Evolutionary conservation across 2,113 vertebrate genomes (phyloP).

Genomic region (Cisticola juncidis): DNA sequence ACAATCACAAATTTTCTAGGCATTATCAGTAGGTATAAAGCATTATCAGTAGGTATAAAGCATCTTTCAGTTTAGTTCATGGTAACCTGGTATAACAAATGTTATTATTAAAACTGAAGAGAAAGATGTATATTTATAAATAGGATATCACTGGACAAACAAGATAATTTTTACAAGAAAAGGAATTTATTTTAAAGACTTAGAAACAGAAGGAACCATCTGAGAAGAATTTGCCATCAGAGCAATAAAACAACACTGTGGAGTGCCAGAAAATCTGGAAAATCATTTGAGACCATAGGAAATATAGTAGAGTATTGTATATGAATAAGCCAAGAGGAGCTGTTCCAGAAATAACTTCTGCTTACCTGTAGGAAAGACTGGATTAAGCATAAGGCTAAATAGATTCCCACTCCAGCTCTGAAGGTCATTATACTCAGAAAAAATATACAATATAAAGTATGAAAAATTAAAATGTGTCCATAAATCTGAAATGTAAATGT

Average conservation of each 20-base stretch:
- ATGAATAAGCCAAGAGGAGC: background rate
- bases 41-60: background rate
- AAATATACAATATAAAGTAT: background rate
- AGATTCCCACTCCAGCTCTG: background rate
- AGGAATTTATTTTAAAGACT: background rate
- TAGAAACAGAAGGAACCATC: background rate
- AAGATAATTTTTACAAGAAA: background rate
- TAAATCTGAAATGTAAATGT: background rate
- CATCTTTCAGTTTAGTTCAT: background rate
- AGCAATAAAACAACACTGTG: background rate
- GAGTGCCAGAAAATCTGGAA: conserved; percentile 20
- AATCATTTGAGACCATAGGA: background rate
- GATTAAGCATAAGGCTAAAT: background rate
- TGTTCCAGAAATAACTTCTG: conserved; percentile 36
- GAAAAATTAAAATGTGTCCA: background rate
- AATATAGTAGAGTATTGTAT: background rate
- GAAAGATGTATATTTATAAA: background rate
- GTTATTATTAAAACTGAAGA: background rate
- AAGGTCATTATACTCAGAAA: background rate
- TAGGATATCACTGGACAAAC: background rate
- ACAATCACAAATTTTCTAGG: background rate
- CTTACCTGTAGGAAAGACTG: background rate
- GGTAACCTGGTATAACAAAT: background rate
- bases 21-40: background rate
- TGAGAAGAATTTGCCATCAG: background rate